Evolutionary conservation across 2,113 vertebrate genomes (phyloP).

Genomic region (Lagenorhynchus albirostris): DNA sequence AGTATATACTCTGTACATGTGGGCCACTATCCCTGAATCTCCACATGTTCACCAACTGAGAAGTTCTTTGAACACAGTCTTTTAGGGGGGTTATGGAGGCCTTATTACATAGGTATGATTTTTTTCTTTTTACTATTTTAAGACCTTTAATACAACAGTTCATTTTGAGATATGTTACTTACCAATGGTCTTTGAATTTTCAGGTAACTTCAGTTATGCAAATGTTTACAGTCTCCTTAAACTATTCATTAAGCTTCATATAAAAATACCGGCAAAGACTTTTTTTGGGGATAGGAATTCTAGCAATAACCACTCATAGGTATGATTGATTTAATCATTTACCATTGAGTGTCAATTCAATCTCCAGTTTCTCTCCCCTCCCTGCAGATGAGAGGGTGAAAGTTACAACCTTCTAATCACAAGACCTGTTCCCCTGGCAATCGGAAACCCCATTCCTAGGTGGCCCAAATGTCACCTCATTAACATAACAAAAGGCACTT

Average conservation of each 20-base stretch:
- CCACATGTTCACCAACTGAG: no score
- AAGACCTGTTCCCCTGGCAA: neutral
- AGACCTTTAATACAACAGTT: neutral
- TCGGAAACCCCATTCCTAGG: neutral
- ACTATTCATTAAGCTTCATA: neutral
- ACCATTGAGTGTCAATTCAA: neutral
- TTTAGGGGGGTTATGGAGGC: no score
- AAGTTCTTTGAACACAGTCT: no score
- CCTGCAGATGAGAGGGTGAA: neutral
- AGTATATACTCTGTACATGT: no score
- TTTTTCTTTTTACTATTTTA: neutral
- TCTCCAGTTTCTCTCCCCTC: neutral
- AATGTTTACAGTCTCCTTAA: neutral
- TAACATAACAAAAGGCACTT: neutral
- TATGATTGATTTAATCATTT: neutral
- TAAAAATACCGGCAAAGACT: neutral
- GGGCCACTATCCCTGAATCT: no score
- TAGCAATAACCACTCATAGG: neutral
- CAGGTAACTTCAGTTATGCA: neutral
- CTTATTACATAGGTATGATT: no score
- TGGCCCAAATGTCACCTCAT: neutral
- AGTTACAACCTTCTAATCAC: neutral
- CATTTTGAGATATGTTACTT: neutral
- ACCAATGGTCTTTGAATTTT: neutral
- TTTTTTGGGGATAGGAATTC: neutral